Evolutionary conservation across 2,888 invertebrate species (phyloP).

Genomic region (Netelia fuscicornis): DNA sequence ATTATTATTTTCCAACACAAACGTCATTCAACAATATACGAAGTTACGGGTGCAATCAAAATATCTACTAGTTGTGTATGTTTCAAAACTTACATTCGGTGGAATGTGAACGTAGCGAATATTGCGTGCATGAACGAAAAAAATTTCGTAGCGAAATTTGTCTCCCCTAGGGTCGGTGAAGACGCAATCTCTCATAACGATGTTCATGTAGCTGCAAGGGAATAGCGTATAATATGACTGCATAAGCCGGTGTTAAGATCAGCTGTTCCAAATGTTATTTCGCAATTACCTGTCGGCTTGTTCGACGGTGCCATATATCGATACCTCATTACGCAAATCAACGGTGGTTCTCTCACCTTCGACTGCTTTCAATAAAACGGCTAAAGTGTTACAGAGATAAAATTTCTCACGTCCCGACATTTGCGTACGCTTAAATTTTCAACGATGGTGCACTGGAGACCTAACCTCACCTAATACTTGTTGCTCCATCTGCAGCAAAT

Average conservation of each 20-base stretch:
- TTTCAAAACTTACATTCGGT: slow-evolving; percentile 77
- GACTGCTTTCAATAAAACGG: slow-evolving; percentile 88
- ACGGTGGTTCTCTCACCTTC: slow-evolving; percentile 88
- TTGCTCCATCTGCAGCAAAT: not conserved
- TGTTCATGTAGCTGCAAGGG: slow-evolving; percentile 88
- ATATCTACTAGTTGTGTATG: not conserved
- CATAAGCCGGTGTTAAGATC: slow-evolving; percentile 12
- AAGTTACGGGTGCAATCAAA: not conserved
- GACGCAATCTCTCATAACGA: slow-evolving; percentile 88
- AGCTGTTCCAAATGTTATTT: not conserved
- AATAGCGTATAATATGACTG: slow-evolving; percentile 40
- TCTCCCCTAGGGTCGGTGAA: slow-evolving; percentile 88
- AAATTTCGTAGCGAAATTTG: slow-evolving; percentile 87
- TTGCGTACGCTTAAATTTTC: too few relatives aligned
- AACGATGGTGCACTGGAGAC: not conserved
- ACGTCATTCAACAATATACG: not conserved
- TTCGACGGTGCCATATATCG: slow-evolving; percentile 87
- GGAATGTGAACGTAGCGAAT: slow-evolving; percentile 90
- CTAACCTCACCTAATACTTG: slow-evolving; percentile 22
- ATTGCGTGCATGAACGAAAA: slow-evolving; percentile 88
- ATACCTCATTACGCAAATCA: slow-evolving; percentile 89
- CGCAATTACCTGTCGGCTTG: slow-evolving; percentile 88
- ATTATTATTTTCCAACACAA: not conserved
- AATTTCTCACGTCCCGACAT: slow-evolving; percentile 76
- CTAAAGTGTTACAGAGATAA: slow-evolving; percentile 87